Base-by-base conservation (phyloP, 2,888 invertebrate species). In the Aporophyla lueneburgensis region DNA sequence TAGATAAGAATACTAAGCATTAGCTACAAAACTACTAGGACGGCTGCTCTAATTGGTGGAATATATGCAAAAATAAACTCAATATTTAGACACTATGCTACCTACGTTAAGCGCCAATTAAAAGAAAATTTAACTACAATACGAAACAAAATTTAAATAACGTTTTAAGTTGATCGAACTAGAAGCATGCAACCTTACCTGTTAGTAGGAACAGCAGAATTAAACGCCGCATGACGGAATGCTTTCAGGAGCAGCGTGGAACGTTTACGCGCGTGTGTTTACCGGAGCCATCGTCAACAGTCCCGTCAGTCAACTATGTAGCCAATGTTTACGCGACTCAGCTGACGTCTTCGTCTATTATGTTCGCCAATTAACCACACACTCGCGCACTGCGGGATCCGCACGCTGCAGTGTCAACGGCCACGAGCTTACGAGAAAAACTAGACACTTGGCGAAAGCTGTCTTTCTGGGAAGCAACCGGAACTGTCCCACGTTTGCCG, bases 331-430 rank as follows among this genome's bases (percentile, higher is more conserved):
- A 96, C 95, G 94, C 94, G 93, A 90, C 95, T 95, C 96, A 96
- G 96, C 96, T 96, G 96, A 95, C 91, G 93, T 92, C 89, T 89
- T 90, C 91, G 92, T 92, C 91, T 92, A 88, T 90, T 93, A 92
- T 92, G 91, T 93, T 94, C 92, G 96, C 96, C 94, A 95, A 96
- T 95, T 94, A 95, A 95, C 91, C 95, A 96, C 95, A 95, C 96
- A 96, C 96, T 95, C 96, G 94, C 95, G 94, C 96, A 96, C 96
- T 96, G 96, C 96, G 95, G 95, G 94, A 93, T 94, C 95, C 94
- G 95, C 94, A 94, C 95, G 95, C 95, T 95, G 95, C 96, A 96
- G 95, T 95, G 96, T 96, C 96, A 96, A 95, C 96, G 95, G 94
- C 95, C 95, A 96, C 95, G 93, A 94, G 93, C 93, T 92, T 92